These are phyloP conservation scores for Neotoxoptera formosana DNA, from an alignment of 1,140 invertebrate genomes.

Conservation along the genomic window DNA sequence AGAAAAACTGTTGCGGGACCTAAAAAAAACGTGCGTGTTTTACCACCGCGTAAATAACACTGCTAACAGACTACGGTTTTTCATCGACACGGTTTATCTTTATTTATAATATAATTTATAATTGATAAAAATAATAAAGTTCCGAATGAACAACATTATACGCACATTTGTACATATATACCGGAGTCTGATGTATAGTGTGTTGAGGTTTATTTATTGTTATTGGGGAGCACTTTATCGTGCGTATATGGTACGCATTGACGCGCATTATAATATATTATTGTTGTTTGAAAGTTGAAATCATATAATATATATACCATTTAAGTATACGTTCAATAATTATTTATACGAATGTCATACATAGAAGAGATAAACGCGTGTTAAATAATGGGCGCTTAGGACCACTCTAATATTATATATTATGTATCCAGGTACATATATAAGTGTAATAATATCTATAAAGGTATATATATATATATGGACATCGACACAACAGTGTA, in stretches of 20 bases:
- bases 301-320: background rate
- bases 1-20: background rate
- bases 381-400: background rate
- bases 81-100: background rate
- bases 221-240: background rate
- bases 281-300: background rate
- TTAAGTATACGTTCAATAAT: background rate
- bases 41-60: background rate
- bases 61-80: background rate
- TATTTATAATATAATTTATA: background rate
- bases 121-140: background rate
- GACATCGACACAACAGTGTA: background rate
- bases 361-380: background rate
- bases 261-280: background rate
- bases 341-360: background rate
- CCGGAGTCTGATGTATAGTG: background rate
- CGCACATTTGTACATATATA: background rate
- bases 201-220: constrained; percentile 17
- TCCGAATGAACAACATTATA: background rate
- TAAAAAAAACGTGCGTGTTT: background rate
- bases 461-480: too few relatives aligned
- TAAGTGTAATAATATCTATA: background rate
- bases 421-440: too few relatives aligned
- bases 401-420: background rate
- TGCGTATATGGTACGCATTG: background rate